Evolutionary conservation across 2,113 vertebrate species (phyloP).

Genomic region (Cyprinodon brontotheroides): DNA sequence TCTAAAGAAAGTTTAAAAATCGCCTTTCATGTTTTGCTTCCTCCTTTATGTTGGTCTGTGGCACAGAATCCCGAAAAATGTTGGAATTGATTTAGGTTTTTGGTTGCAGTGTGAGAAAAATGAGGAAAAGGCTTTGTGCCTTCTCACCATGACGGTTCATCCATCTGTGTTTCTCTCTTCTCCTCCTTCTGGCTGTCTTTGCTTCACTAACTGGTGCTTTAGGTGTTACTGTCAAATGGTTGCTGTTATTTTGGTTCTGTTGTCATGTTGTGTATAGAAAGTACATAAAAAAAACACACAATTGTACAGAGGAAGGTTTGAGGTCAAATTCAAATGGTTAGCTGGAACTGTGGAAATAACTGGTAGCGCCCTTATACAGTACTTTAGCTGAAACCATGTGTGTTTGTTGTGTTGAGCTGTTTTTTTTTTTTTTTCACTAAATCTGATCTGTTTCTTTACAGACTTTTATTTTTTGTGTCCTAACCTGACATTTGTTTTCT

Average conservation of each 20-base stretch:
- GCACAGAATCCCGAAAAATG: too few relatives aligned
- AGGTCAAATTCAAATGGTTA: slow-evolving; percentile 5
- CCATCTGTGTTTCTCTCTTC: slow-evolving; percentile 40
- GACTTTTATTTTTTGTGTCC: slow-evolving; percentile 9
- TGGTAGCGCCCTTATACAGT: not conserved
- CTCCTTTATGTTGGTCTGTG: too few relatives aligned
- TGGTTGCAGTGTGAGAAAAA: too few relatives aligned
- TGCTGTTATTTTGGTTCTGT: slow-evolving; percentile 15
- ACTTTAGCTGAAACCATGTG: not conserved
- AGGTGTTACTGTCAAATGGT: slow-evolving; percentile 44
- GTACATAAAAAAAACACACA: not conserved
- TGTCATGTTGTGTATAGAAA: not conserved
- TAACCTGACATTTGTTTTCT: slow-evolving; percentile 22
- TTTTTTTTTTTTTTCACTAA: not conserved
- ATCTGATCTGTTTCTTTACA: slow-evolving; percentile 34
- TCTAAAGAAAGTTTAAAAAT: too few relatives aligned
- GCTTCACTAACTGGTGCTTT: slow-evolving; percentile 53
- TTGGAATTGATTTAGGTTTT: too few relatives aligned
- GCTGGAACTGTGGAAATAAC: slow-evolving; percentile 3
- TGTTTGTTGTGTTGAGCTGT: slow-evolving; percentile 1
- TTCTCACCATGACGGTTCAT: slow-evolving; percentile 32
- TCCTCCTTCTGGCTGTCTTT: slow-evolving; percentile 24
- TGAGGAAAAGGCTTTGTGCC: not conserved
- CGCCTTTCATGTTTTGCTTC: too few relatives aligned
- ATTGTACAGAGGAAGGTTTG: slow-evolving; percentile 2